Evolutionary conservation across 2,797 vertebrate species (phyloP), one percentile per base, ranked within the genome.

Genomic region (Melanotaenia parkinsoni): DNA sequence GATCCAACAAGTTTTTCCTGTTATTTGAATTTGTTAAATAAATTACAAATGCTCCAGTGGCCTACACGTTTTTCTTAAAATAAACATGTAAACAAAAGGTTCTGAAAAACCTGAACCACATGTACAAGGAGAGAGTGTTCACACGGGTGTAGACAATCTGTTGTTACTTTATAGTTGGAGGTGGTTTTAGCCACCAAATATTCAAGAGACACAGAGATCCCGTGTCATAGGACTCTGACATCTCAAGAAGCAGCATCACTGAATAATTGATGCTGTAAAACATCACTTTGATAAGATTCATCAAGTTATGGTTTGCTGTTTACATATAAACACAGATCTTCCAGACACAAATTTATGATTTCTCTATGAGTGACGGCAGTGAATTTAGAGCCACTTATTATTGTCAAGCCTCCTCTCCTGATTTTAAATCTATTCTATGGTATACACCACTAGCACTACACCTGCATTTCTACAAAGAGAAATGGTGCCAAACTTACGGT

Each of bases 401-500:
- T 38, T 60, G 32, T 58, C 8, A 20, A 10, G 47, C 59, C 16
- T 61, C 14, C 3, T 60, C 35, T 72, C 35, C 50, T 40, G 33
- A 82, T 47, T 71, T 75, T 56, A 58, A 37, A 60, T 76, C 71
- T 74, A 79, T 24, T 69, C 50, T 54, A 66, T 1, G 50, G 20
- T 59, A 54, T 72, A 61, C 53, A 72, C 76, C 74, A 84, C 28
- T 6, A 63, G 30, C 59, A 60, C 58, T 67, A 63, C 10, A 51
- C 37, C 13, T 28, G 32, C 9, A 9, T 22, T 51, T 51, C 47
- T 51, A 51, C 47, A 7, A 14, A 11, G 32, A n/a, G 37, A 24
- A 45, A 83, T 22, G 24, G 20, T 40, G 67, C 9, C 45, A 74
- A 67, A 92, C 85, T 89, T 91, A 90, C 87, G 78, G 86, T 83